phyloP scores from a whole-genome alignment of 2,113 vertebrate genomes.

The Poecilia latipinna region DNA sequence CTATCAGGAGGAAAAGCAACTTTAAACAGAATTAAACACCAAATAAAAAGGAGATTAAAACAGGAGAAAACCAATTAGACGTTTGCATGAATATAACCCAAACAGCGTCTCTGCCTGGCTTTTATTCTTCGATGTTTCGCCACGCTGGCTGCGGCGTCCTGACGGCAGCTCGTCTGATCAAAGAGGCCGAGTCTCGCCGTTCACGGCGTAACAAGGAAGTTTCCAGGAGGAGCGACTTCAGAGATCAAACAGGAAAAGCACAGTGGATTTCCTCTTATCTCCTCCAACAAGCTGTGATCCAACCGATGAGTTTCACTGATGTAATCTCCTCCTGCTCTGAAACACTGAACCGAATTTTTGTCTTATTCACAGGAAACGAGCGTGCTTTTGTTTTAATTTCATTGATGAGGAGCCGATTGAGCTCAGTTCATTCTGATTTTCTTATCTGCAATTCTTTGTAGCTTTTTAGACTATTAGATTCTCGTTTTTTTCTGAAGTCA shows the following conservation, averaged over 20 bases:
- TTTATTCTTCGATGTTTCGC: constrained; percentile 15
- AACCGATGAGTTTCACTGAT: constrained; percentile 48
- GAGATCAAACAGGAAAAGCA: constrained; percentile 50
- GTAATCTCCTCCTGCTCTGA: constrained; percentile 30
- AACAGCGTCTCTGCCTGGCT: background rate
- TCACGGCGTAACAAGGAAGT: constrained; percentile 31
- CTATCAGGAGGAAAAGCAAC: too few species aligned
- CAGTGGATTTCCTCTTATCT: constrained; percentile 45
- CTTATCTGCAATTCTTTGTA: background rate
- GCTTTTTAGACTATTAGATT: background rate
- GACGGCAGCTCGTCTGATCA: constrained; percentile 49
- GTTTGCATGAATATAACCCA: background rate
- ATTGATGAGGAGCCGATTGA: background rate
- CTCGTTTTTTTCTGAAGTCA: background rate
- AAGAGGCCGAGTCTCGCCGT: constrained; percentile 36
- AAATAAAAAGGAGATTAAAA: too few species aligned
- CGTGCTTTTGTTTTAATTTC: background rate
- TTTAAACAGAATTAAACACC: too few species aligned
- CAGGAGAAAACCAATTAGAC: too few species aligned
- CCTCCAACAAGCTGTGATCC: constrained; percentile 54
- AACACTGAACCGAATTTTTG: background rate
- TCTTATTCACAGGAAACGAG: background rate
- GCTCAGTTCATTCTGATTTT: background rate
- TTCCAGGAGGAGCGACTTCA: constrained; percentile 34
- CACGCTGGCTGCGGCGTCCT: constrained; percentile 22